Evolutionary conservation across 2,113 vertebrate genomes (phyloP).

Genomic region (Columbina picui): DNA sequence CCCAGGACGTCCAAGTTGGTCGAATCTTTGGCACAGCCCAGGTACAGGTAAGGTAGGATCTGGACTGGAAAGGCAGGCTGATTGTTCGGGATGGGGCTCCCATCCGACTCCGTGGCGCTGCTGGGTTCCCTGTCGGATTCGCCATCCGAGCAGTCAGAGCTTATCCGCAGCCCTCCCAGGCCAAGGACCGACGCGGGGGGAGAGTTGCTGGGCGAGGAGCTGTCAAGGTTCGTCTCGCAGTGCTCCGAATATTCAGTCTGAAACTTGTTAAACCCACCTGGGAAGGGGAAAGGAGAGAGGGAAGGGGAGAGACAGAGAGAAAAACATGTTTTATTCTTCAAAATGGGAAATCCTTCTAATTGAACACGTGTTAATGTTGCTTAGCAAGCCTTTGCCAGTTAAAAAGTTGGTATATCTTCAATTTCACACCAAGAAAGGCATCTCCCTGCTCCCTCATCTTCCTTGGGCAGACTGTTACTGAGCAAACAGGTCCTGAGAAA

Average conservation of each 20-base stretch:
- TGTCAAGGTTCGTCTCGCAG: conserved; percentile 94
- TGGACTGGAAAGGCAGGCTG: conserved; percentile 97
- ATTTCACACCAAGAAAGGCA: background rate
- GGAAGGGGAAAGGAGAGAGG: background rate
- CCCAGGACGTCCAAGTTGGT: conserved; percentile 94
- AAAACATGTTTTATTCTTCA: background rate
- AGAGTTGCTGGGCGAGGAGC: conserved; percentile 90
- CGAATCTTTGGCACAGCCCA: conserved; percentile 99
- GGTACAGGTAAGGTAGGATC: conserved; percentile 96
- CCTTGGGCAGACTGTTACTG: background rate
- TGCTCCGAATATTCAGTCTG: conserved; percentile 94
- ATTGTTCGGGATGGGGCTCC: conserved; percentile 92
- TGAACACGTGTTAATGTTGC: fast-evolving
- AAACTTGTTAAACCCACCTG: conserved; percentile 98
- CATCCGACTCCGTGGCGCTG: conserved; percentile 95
- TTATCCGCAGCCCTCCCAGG: conserved; percentile 92
- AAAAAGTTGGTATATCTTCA: background rate
- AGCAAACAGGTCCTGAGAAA: background rate
- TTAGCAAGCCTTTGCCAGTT: background rate
- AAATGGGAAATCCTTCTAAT: background rate
- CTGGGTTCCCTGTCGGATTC: conserved; percentile 95
- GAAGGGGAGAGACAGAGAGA: background rate
- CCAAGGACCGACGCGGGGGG: conserved; percentile 91
- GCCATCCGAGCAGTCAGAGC: conserved; percentile 93
- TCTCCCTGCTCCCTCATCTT: background rate